Conservation (phyloP, 2,888 invertebrate genomes). For the Apocheima hispidaria region DNA sequence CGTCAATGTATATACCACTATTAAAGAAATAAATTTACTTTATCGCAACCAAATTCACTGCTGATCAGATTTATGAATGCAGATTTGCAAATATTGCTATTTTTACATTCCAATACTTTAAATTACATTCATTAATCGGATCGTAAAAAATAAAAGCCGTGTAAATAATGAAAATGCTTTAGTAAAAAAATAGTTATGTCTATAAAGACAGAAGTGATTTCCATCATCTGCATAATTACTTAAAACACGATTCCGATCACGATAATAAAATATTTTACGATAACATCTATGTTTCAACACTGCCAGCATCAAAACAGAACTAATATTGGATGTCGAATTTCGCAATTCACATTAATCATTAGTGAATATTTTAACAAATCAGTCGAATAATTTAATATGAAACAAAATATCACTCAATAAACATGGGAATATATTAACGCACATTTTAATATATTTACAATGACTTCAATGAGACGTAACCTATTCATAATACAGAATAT, state of each 20-base stretch:
- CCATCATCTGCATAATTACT: slow-evolving; percentile 22
- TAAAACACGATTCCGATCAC: slow-evolving; percentile 21
- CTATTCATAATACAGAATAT: not conserved
- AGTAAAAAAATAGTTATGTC: slow-evolving; percentile 5
- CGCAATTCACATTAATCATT: slow-evolving; percentile 28
- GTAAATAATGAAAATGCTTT: slow-evolving; percentile 9
- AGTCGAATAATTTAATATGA: slow-evolving; percentile 17
- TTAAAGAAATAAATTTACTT: not conserved
- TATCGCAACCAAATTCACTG: not conserved
- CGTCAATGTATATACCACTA: not conserved
- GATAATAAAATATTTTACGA: slow-evolving; percentile 25
- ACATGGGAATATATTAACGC: slow-evolving; percentile 4
- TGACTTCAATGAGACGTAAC: not conserved
- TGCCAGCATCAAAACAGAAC: slow-evolving; percentile 14
- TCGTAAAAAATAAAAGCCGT: not conserved
- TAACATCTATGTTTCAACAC: slow-evolving; percentile 28
- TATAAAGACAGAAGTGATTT: slow-evolving; percentile 23
- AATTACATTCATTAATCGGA: slow-evolving; percentile 12
- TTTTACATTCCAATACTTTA: slow-evolving; percentile 12
- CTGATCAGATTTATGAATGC: not conserved
- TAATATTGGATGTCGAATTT: slow-evolving; percentile 23
- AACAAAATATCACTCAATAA: slow-evolving; percentile 24
- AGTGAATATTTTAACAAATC: slow-evolving; percentile 22
- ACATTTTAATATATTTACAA: slow-evolving; percentile 5
- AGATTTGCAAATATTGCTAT: slow-evolving; percentile 9